Evolutionary conservation across 1,140 invertebrate species (phyloP).

Genomic region (Campodea augens): DNA sequence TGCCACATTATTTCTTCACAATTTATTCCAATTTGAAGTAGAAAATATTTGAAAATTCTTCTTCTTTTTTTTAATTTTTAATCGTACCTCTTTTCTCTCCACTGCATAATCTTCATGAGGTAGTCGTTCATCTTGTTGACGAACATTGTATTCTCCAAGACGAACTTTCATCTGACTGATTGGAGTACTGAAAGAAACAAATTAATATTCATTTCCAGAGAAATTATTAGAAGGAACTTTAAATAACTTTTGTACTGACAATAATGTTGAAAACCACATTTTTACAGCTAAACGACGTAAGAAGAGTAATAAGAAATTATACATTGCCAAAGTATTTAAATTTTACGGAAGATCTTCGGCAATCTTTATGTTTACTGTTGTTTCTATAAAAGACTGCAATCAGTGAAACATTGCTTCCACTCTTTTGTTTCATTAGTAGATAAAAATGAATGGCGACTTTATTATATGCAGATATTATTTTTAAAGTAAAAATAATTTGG

Average conservation of each 20-base stretch:
- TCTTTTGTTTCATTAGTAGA: too few relatives aligned
- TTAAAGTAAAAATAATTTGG: too few relatives aligned
- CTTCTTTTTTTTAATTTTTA: background rate
- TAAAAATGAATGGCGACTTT: too few relatives aligned
- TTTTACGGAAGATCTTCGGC: too few relatives aligned
- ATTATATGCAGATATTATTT: too few relatives aligned
- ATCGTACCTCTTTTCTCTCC: conserved; percentile 57
- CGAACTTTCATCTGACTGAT: conserved; percentile 68
- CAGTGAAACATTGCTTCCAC: too few relatives aligned
- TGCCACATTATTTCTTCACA: too few relatives aligned
- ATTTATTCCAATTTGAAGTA: background rate
- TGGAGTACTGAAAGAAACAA: conserved; percentile 36
- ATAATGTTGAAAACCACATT: background rate
- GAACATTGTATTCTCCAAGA: conserved; percentile 77
- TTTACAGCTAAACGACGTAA: background rate
- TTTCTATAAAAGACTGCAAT: too few relatives aligned
- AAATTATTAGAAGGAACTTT: too few relatives aligned
- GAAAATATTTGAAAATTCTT: too few relatives aligned
- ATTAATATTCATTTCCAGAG: background rate
- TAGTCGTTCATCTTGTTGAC: conserved; percentile 56
- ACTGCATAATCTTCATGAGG: conserved; percentile 74
- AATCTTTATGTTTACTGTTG: too few relatives aligned
- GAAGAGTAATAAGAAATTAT: too few relatives aligned
- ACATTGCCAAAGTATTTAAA: background rate
- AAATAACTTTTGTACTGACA: background rate